Percentiles rank a stretch among this genome's conserved stretches.
Evolutionary conservation across 2,113 vertebrate species (phyloP).

Genomic region (Lophotis ruficrista): DNA sequence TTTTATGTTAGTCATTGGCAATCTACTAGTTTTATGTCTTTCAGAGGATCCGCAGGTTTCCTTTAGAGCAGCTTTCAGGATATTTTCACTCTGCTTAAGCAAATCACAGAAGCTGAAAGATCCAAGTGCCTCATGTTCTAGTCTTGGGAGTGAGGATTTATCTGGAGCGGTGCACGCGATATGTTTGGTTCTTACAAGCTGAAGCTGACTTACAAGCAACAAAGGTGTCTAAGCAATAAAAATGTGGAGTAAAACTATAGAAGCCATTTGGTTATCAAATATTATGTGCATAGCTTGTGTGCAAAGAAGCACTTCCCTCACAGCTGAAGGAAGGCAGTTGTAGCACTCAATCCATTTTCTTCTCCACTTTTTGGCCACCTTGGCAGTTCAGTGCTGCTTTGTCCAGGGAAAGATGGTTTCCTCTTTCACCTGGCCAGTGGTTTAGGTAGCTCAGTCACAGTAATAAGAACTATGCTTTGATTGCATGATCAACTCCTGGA

Average conservation of each 20-base stretch:
- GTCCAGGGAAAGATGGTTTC: not conserved
- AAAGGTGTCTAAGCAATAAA: not conserved
- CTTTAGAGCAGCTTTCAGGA: not conserved
- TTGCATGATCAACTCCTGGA: not conserved
- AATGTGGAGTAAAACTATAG: not conserved
- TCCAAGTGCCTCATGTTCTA: not conserved
- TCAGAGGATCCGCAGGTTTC: not conserved
- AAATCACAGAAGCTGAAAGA: not conserved
- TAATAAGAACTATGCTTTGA: not conserved
- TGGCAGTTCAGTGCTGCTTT: not conserved
- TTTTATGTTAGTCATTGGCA: not conserved
- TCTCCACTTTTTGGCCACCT: not conserved
- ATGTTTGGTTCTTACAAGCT: not conserved
- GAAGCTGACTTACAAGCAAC: not conserved
- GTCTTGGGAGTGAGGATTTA: not conserved
- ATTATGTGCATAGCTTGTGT: not conserved
- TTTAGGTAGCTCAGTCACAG: not conserved
- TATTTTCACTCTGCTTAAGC: not conserved
- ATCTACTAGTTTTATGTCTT: not conserved
- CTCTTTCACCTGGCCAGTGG: not conserved
- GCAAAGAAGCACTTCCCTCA: not conserved
- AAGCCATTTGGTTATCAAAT: not conserved
- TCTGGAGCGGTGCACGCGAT: not conserved
- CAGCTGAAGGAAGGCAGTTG: not conserved
- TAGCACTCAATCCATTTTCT: not conserved